Evolutionary conservation across 1,140 invertebrate genomes (phyloP), one percentile per base, ranked within the genome.

Genomic region (Diabrotica undecimpunctata): DNA sequence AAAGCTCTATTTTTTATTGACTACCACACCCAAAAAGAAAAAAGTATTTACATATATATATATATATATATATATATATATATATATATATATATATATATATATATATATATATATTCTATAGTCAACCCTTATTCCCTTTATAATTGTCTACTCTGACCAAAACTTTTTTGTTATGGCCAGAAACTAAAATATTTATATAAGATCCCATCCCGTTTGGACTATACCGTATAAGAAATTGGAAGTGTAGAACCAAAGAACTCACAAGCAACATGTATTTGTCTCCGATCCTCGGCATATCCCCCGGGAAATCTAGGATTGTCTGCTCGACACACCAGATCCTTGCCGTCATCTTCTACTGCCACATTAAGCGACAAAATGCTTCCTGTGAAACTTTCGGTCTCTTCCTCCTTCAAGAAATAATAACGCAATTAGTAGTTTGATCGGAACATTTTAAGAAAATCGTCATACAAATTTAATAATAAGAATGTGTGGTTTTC

Each of bases 261-360:
- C 90, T 93, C 83, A 95, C 93, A 94, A 78, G 90, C 86, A 70
- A 95, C 91, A 74, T 87, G 86, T 65, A 95, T 84, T 65, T 85
- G 85, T 75, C 89, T 86, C 12, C 86, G 87, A 70, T 92, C 89
- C 77, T 94, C 90, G 13, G 92, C 80, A 58, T 86, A 86, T 69
- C 89, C 87, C 37, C 90, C 89, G 13, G 91, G 91, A 75, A 94
- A 91, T 81, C 90, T 88, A 4, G 92, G 90, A 83, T 96, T 95
- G 77, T 93, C 90, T n/a, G 93, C 92, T 66, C 91, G 84, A 75
- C 93, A 96, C 53, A 89, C 88, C 57, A 96, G 84, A 69, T 88
- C 86, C 68, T 90, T 90, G 25, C 90, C 91, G 73, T 93, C 90
- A 79, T 96, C 91, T 46, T 89, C 85, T 66, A 88, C 86, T 35